Base-by-base conservation (phyloP, 2,888 invertebrate species). In the Hermodice carunculata region DNA sequence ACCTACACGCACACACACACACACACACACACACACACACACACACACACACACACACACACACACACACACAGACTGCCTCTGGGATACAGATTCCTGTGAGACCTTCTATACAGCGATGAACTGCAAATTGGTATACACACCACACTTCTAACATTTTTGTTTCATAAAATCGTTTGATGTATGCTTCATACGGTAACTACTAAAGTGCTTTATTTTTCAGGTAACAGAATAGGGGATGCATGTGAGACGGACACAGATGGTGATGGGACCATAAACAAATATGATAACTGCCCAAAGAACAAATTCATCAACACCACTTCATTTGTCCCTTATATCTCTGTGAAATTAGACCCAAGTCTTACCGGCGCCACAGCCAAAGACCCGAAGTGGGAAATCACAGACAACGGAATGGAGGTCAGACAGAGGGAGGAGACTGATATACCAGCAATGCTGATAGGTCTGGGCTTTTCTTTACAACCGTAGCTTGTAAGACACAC, bases 351-450 rank as follows among this genome's bases (percentile, higher is more conserved):
- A 37, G 97, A 98, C 86, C 97, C 97, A 0, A 92, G 93, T 8
- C 19, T 57, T 29, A 59, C 34, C 80, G 96, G 96, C 0, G 93
- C 93, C 70, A 93, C 96, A 0, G 96, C 97, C 83, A 97, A 97
- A 83, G 97, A 97, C 87, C 97, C 97, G 0, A 92, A 94, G 81
- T 98, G 97, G 97, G 92, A 92, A 67, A 93, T 96, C 59, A 92
- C 92, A 76, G 93, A 95, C 78, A 91, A 95, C 78, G 97, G 96
- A 0, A 94, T 94, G 0, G 95, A 80, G 58, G 64, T 81, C 19
- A 54, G 70, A 31, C 79, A 78, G 53, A 62, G 69, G 6, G 64
- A 68, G 2, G 61, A 56, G 17, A 79, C 78, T 28, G 64, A 68
- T 19, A 77, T 69, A 68, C 77, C 79, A n/a, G 64, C 69, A 8